Base-by-base conservation (phyloP, 2,797 vertebrate species). In the Gouania willdenowi region DNA sequence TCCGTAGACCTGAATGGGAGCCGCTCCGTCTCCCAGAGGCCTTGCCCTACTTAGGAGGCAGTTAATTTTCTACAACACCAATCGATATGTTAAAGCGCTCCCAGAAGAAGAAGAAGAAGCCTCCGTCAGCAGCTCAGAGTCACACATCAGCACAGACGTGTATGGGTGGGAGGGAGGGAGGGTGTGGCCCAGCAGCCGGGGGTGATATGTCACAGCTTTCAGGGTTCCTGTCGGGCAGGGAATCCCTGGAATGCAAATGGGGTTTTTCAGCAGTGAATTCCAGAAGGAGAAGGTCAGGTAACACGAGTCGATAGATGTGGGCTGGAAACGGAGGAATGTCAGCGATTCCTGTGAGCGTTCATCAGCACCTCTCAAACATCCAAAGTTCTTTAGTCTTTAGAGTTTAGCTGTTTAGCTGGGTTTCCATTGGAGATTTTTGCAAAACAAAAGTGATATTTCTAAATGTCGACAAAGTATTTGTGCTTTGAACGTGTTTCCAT, bases 221-320 rank as follows among this genome's bases (percentile, higher is more conserved):
- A 49, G 52, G 48, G 31, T 30, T 67, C 39, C 55, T 37, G 11
- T 54, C 13, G 53, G 6, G 67, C 12, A 5, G 46, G 74, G 79
- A 77, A 82, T 82, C 37, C 33, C 30, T 49, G 81, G 79, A 80
- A 84, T 82, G 75, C 50, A 39, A 22, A 25, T 50, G 31, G 21
- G 49, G 36, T n/a, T 49, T 69, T 32, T 19, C 12, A 41, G 36
- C 3, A 1, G 32, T 33, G 40, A 9, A 49, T 59, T 51, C 57
- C 74, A 54, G 44, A 50, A 47, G 5, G 25, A 26, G 47, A 29
- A 64, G 37, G 64, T 69, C 56, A 29, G 45, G 62, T 48, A 62
- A 66, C 26, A 2, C 3, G 52, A 73, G 18, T n/a, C n/a, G n/a
- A n/a, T n/a, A 15, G 50, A 33, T 10, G 31, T 33, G 30, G 36